Evolutionary conservation across 2,113 vertebrate genomes (phyloP).

Genomic region (Hipposideros armiger): DNA sequence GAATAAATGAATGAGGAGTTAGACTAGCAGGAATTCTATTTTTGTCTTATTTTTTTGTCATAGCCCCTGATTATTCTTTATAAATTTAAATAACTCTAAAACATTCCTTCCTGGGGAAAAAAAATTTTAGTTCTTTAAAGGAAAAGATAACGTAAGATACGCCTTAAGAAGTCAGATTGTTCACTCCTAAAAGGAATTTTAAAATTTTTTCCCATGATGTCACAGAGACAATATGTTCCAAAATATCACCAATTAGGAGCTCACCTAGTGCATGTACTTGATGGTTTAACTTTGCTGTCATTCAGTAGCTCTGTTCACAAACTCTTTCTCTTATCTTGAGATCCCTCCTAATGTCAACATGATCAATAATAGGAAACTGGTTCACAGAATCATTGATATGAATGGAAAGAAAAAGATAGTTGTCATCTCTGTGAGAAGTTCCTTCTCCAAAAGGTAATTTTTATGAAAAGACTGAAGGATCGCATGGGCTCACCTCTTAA

Average conservation of each 20-base stretch:
- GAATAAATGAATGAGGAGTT: neutral
- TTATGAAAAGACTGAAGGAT: neutral
- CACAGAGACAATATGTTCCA: neutral
- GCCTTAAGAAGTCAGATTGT: neutral
- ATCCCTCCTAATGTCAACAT: neutral
- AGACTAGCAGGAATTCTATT: neutral
- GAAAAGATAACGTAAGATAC: neutral
- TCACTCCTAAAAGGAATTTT: constrained; percentile 47
- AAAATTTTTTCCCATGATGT: constrained; percentile 7
- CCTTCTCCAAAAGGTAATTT: neutral
- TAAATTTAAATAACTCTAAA: constrained; percentile 17
- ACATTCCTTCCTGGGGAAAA: neutral
- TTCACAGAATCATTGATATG: neutral
- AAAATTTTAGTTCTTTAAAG: neutral
- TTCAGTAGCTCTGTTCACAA: neutral
- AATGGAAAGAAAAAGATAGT: neutral
- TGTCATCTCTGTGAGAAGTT: neutral
- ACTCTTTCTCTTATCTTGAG: neutral
- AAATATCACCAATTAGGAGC: neutral
- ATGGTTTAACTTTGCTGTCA: neutral
- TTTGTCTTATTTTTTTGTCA: neutral
- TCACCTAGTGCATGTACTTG: neutral
- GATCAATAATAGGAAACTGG: constrained; percentile 12
- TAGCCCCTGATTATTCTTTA: neutral
- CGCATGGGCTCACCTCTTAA: neutral